phyloP scores from a whole-genome alignment of 2,888 invertebrate species.

The Bruchidius siliquastri region DNA sequence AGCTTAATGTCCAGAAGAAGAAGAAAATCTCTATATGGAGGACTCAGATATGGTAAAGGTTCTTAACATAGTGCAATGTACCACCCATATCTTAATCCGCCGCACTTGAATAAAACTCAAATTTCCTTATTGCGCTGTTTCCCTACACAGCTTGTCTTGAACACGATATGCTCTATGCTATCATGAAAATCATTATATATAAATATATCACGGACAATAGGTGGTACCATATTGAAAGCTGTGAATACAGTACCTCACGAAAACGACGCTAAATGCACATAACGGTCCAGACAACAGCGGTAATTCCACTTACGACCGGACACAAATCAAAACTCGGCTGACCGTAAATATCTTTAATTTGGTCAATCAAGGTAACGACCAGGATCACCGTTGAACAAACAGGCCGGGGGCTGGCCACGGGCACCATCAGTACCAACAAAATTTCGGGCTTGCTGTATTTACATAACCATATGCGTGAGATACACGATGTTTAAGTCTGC shows the following conservation, averaged over 20 bases:
- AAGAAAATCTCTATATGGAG: too few relatives aligned
- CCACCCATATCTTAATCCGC: too few relatives aligned
- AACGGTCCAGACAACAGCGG: conserved; percentile 6
- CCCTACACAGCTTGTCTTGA: too few relatives aligned
- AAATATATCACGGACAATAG: too few relatives aligned
- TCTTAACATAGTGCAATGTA: too few relatives aligned
- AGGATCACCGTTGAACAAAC: neutral
- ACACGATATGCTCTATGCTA: too few relatives aligned
- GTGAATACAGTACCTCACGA: conserved; percentile 9
- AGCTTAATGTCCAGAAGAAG: too few relatives aligned
- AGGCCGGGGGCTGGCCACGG: neutral
- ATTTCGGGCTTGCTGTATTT: neutral
- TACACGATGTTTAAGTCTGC: too few relatives aligned
- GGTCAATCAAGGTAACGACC: conserved; percentile 12
- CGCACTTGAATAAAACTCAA: too few relatives aligned
- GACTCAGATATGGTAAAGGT: too few relatives aligned
- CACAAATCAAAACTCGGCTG: conserved; percentile 21
- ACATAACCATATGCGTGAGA: neutral
- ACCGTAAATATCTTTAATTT: conserved; percentile 22
- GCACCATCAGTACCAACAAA: neutral
- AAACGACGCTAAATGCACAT: conserved; percentile 6
- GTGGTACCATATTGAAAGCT: conserved; percentile 1
- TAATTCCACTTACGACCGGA: conserved; percentile 15
- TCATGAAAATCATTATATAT: too few relatives aligned
- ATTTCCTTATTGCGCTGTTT: too few relatives aligned